Base-by-base conservation (phyloP, 1,140 invertebrate species). In the Listronotus oregonensis region DNA sequence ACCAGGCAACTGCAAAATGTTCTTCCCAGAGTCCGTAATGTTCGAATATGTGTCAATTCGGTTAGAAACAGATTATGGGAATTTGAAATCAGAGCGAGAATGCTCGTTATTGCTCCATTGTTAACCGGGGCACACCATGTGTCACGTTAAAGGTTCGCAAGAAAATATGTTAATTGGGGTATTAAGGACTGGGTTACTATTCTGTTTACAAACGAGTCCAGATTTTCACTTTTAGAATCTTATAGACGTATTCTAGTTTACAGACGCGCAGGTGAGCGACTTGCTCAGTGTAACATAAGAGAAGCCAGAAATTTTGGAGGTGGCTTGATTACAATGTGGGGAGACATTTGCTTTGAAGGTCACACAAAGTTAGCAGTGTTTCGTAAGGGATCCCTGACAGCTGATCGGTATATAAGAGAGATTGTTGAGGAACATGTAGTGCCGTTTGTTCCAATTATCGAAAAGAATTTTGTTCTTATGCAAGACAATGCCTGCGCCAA, bases 261-360 rank as follows among this genome's bases (percentile, higher is more conserved):
- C 6, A 39, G 37, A 39, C 6, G 37, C 37, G 12, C 37, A 39
- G 37, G 37, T 39, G 37, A 39, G 37, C 37, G 37, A 39, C 12
- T 39, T 39, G 37, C 37, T 39, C 37, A 39, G 12, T 39, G 12
- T 39, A 39, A 39, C 37, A 39, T 39, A 17, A 42, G 56, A 15
- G 57, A 66, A 64, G 67, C 52, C 8, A 52, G 47, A 21, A 60
- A 42, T 34, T 76, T 68, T 61, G 72, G 77, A 32, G 77, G 71
- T 12, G 74, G 74, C 10, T 75, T 73, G 7, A 63, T 71, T 10
- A 77, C 74, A 75, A 65, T 78, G 12, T 75, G 75, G 75, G 73
- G 64, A 27, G 76, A 75, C 17, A 71, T 77, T 42, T 70, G 67
- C 62, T 75, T 27, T 58, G n/a, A n/a, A n/a, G n/a, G n/a, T n/a